phyloP scores from a whole-genome alignment of 2,888 invertebrate genomes.

The Matsumyia berberina region DNA sequence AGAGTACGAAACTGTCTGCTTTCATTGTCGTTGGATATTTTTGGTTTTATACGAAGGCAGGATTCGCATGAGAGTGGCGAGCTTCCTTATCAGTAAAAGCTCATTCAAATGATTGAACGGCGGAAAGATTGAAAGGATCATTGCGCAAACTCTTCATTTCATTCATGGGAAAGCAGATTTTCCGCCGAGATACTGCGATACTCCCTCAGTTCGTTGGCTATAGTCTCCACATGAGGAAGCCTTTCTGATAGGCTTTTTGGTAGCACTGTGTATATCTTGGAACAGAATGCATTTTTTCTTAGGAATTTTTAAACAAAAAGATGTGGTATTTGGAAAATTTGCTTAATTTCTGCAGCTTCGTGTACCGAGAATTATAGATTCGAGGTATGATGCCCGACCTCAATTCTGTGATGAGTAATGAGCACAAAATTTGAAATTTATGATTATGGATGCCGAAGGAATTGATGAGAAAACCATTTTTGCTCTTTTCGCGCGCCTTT shows the following conservation, averaged over 20 bases:
- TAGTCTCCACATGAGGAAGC: neutral
- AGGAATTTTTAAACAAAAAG: too few relatives aligned
- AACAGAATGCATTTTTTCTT: neutral
- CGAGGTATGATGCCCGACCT: too few relatives aligned
- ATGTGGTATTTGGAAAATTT: too few relatives aligned
- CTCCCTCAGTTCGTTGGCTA: neutral
- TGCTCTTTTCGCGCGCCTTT: neutral
- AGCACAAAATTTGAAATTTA: conserved; percentile 56
- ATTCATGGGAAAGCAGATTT: conserved; percentile 31
- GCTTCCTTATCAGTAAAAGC: conserved; percentile 68
- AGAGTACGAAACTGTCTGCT: conserved; percentile 42
- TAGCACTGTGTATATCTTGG: neutral
- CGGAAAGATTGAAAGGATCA: conserved; percentile 31
- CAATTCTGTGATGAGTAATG: conserved; percentile 33
- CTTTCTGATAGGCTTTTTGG: too few relatives aligned
- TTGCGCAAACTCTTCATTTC: conserved; percentile 58
- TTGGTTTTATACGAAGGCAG: conserved; percentile 35
- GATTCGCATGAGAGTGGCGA: conserved; percentile 17
- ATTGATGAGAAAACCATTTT: conserved; percentile 29
- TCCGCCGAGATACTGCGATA: neutral
- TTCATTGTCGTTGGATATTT: conserved; percentile 6
- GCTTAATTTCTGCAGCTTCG: neutral
- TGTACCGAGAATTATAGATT: neutral
- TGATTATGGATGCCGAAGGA: conserved; percentile 29
- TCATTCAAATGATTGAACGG: neutral